A percentile compares a stretch with the other conserved stretches of the same genome.
Conservation (phyloP, 37 sponge, comb jelly and placozoan genomes). For the Agelas oroides region DNA sequence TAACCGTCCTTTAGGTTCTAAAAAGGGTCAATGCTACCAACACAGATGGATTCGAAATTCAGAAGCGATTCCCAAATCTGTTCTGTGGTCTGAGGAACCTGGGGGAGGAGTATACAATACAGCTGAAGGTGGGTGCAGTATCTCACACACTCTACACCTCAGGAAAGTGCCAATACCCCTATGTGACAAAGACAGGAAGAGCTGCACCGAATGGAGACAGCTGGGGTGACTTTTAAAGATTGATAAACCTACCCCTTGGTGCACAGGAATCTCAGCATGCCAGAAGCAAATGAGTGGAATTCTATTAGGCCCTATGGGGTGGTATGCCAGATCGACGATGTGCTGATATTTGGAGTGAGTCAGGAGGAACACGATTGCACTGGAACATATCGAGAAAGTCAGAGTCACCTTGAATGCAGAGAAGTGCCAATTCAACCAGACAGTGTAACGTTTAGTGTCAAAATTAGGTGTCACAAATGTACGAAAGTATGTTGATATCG, state of each 20-base stretch:
- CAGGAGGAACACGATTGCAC: slow-evolving; percentile 26
- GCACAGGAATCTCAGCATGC: slow-evolving; percentile 16
- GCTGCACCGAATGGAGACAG: slow-evolving; percentile 6
- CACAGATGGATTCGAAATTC: background rate
- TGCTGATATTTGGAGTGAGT: slow-evolving; percentile 15
- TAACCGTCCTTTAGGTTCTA: slow-evolving; percentile 41
- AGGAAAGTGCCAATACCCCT: slow-evolving; percentile 10
- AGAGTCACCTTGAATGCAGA: slow-evolving; percentile 35
- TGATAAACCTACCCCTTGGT: slow-evolving; percentile 25
- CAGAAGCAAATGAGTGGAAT: slow-evolving; percentile 41
- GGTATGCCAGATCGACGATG: slow-evolving; percentile 25
- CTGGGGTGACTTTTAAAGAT: slow-evolving; percentile 22
- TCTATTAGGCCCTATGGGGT: slow-evolving; percentile 30
- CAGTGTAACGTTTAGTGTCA: too few relatives aligned
- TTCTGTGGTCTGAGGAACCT: background rate
- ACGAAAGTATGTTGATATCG: slow-evolving; percentile 26
- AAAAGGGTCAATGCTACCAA: slow-evolving; percentile 9
- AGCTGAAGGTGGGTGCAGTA: background rate
- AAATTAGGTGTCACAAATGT: background rate
- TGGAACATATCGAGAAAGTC: slow-evolving; percentile 9
- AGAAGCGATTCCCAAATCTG: background rate
- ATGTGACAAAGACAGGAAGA: background rate
- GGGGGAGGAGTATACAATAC: slow-evolving; percentile 7
- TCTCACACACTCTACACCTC: background rate
- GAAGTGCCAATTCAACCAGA: slow-evolving; percentile 26